phyloP scores from a whole-genome alignment of 1,140 invertebrate species.

The Cyrtorhinus lividipennis region DNA sequence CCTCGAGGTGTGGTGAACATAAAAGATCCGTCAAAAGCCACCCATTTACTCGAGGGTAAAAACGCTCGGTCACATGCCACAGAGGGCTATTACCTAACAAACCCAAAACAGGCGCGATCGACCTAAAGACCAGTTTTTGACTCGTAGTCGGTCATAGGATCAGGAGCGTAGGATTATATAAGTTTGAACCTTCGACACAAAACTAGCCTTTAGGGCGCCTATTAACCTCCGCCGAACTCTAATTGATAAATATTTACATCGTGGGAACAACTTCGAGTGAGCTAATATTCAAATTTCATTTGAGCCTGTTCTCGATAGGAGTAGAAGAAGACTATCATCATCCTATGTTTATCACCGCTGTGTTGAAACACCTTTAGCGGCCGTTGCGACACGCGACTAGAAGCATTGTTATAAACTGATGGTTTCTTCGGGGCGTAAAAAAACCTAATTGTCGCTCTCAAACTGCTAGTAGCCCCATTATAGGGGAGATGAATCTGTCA shows the following conservation, averaged over 20 bases:
- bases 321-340: too few relatives aligned
- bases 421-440: too few relatives aligned
- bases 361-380: too few relatives aligned
- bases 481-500: too few relatives aligned
- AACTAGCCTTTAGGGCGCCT: neutral
- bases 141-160: neutral
- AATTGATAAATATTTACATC: neutral
- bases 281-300: neutral
- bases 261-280: neutral
- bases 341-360: too few relatives aligned
- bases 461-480: too few relatives aligned
- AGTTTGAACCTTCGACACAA: neutral
- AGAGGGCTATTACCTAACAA: neutral
- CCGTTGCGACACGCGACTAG: too few relatives aligned
- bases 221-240: neutral
- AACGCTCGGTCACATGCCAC: neutral
- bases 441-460: too few relatives aligned
- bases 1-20: neutral
- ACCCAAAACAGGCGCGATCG: conserved; percentile 6
- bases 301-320: too few relatives aligned
- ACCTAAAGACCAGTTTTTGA: conserved; percentile 4
- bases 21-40: neutral
- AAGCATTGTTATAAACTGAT: too few relatives aligned
- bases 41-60: too few relatives aligned
- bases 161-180: neutral